Percentiles rank a stretch among this genome's conserved stretches.
These are phyloP conservation scores for Heliconius eleuchia DNA, from an alignment of 1,140 invertebrate species.

Conservation along the genomic window DNA sequence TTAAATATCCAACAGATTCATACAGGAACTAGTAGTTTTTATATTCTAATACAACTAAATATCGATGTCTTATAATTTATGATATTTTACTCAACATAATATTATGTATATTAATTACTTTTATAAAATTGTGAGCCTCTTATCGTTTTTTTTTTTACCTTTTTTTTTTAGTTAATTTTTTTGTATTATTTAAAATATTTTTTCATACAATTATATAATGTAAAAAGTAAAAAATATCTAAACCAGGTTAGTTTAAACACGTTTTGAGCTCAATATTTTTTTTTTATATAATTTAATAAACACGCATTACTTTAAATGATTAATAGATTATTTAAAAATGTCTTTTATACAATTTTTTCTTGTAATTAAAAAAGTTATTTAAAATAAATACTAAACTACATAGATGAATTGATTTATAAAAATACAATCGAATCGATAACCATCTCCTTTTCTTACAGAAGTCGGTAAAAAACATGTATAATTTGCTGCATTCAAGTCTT, in stretches of 20 bases:
- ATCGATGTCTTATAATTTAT: too few species aligned
- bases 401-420: neutral
- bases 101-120: neutral
- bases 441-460: too few species aligned
- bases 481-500: constrained; percentile 2
- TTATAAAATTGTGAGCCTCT: neutral
- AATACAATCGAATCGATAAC: too few species aligned
- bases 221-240: neutral
- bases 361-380: neutral
- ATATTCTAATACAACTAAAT: neutral
- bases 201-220: neutral
- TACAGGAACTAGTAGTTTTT: neutral
- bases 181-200: neutral
- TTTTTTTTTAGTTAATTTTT: too few species aligned
- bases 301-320: neutral
- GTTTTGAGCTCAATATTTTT: neutral
- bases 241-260: neutral
- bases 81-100: too few species aligned
- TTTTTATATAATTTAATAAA: neutral
- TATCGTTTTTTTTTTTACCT: neutral
- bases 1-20: neutral
- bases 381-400: neutral
- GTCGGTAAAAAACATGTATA: neutral
- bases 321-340: neutral
- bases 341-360: neutral